These are phyloP conservation scores for Ataeniobius toweri DNA, from an alignment of 2,797 vertebrate genomes.

Conservation along the genomic window DNA sequence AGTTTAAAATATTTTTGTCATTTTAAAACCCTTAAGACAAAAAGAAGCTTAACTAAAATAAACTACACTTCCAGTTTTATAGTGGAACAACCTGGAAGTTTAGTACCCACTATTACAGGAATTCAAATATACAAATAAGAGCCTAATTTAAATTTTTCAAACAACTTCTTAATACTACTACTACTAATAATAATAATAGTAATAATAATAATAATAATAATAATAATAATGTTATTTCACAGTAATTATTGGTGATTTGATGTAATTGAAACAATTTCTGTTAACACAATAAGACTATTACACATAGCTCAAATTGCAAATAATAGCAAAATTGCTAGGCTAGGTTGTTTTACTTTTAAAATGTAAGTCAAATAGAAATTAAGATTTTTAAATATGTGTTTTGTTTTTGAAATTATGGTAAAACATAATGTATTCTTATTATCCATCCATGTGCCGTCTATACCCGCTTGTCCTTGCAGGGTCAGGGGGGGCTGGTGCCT, in stretches of 20 bases:
- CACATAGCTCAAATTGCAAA: background rate
- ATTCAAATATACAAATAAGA: background rate
- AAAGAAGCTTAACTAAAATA: background rate
- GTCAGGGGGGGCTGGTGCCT: no score
- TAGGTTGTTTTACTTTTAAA: background rate
- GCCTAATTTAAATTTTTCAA: background rate
- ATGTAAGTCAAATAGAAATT: background rate
- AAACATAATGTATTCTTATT: background rate
- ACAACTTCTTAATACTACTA: no score
- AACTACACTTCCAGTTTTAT: background rate
- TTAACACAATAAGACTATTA: background rate
- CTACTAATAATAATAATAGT: background rate
- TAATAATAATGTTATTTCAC: background rate
- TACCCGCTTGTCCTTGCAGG: no score
- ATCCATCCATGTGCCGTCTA: background rate
- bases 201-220: background rate
- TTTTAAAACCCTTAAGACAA: background rate
- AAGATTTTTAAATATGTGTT: background rate
- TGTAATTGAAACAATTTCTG: no score
- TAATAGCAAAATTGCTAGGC: no score
- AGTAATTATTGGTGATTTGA: no score
- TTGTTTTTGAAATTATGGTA: background rate
- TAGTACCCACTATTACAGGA: background rate
- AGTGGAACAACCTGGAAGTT: background rate
- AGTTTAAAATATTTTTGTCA: background rate